These are phyloP conservation scores for Antennarius striatus DNA, from an alignment of 2,113 vertebrate genomes.

Conservation along the genomic window DNA sequence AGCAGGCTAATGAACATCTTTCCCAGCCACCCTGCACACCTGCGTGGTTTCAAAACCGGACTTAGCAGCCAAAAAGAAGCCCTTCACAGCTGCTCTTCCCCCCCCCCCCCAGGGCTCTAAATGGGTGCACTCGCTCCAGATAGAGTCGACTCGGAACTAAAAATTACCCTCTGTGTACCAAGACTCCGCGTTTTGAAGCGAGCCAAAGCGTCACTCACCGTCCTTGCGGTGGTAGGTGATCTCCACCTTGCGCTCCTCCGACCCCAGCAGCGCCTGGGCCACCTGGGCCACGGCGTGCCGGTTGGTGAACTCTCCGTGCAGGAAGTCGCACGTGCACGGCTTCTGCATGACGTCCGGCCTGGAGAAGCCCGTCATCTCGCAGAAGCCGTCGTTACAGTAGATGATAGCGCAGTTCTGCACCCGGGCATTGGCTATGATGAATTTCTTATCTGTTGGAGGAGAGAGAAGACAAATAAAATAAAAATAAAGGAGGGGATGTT, in stretches of 20 bases:
- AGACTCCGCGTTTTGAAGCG: not conserved
- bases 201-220: conserved; percentile 79
- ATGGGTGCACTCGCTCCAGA: conserved; percentile 41
- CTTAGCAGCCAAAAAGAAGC: conserved; percentile 32
- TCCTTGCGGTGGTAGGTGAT: conserved; percentile 97
- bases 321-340: conserved; percentile 95
- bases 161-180: conserved; percentile 29
- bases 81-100: conserved; percentile 35
- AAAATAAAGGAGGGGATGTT: too few relatives aligned
- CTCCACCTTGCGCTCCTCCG: conserved; percentile 93
- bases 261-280: conserved; percentile 91
- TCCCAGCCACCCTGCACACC: conserved; percentile 14
- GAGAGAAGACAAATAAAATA: conserved; percentile 22
- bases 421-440: conserved; percentile 96
- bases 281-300: conserved; percentile 91
- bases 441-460: conserved; percentile 91
- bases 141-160: conserved; percentile 30
- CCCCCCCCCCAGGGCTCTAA: conserved; percentile 27
- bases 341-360: conserved; percentile 96
- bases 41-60: conserved; percentile 49
- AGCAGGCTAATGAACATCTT: conserved; percentile 51
- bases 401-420: conserved; percentile 97
- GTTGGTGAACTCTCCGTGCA: conserved; percentile 91
- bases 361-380: conserved; percentile 97
- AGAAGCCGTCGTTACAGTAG: conserved; percentile 97